A percentile compares a stretch with the other conserved stretches of the same genome.
Evolutionary conservation across 2,113 vertebrate species (phyloP).

Genomic region (Thymallus thymallus): DNA sequence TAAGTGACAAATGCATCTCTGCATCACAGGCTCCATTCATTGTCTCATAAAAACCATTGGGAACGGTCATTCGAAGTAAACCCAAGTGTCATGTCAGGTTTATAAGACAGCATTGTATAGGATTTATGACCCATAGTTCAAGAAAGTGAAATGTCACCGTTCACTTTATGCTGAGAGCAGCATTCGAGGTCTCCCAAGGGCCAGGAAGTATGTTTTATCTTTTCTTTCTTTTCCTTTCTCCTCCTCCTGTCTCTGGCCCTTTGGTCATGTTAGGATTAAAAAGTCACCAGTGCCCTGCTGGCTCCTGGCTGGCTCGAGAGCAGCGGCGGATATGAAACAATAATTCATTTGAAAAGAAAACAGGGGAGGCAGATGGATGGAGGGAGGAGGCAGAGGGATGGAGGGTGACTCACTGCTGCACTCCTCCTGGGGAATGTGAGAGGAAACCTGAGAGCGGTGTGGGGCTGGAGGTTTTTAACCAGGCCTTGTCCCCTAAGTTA

Average conservation of each 20-base stretch:
- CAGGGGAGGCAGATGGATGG: slow-evolving; percentile 1
- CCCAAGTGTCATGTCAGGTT: not conserved
- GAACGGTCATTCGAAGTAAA: not conserved
- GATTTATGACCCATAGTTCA: not conserved
- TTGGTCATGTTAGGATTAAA: slow-evolving; percentile 41
- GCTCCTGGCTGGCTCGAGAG: not conserved
- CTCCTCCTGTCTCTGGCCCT: slow-evolving; percentile 11
- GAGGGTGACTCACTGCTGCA: slow-evolving; percentile 15
- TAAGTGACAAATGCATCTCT: not conserved
- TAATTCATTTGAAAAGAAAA: slow-evolving; percentile 37
- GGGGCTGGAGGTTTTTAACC: not conserved
- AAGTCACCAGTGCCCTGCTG: not conserved
- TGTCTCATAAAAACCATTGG: not conserved
- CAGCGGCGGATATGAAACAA: slow-evolving; percentile 26
- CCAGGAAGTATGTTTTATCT: not conserved
- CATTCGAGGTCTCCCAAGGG: not conserved
- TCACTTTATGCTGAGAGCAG: not conserved
- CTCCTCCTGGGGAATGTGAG: slow-evolving; percentile 11
- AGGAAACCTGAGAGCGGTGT: not conserved
- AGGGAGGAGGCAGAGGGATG: not conserved
- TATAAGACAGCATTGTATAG: not conserved
- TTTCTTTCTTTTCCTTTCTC: slow-evolving; percentile 2
- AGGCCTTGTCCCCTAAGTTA: not conserved
- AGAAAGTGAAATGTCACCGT: not conserved
- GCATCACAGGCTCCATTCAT: not conserved